Base-by-base conservation (phyloP, 2,113 vertebrate genomes). In the Microtus pennsylvanicus region DNA sequence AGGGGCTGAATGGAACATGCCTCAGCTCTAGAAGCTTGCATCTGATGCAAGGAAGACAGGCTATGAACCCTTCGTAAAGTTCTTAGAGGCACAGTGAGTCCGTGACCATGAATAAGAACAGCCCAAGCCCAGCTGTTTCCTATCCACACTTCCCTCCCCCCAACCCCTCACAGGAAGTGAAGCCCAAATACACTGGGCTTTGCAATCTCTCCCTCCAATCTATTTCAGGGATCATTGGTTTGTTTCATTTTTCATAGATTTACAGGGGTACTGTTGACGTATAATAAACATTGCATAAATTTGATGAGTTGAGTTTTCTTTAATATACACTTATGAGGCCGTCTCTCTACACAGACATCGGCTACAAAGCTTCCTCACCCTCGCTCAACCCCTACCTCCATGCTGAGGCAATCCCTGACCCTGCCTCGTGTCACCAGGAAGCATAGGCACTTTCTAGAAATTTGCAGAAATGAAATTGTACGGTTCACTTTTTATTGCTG, bases 291-390 rank as follows among this genome's bases (percentile, higher is more conserved):
- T 91, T 13, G 19, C n/a, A 70, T 74, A 30, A 82, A 78, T 28
- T 16, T 55, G 67, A 47, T 76, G 89, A 78, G 55, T 75, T 95
- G 58, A 21, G 19, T 90, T 91, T 50, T 80, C 67, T 96, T 87
- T 70, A 42, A 89, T 50, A 30, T 30, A 67, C 5, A n/a, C 19
- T 50, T 58, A 1, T 91, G 85, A 96, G 72, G 70, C 67, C n/a
- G 61, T 86, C 85, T 24, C 63, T 13, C 26, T 7, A n/a, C 58
- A 75, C 2, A 63, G 45, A 74, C 47, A 33, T 89, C 38, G 74
- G 28, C 33, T 70, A 63, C 83, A 13, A 90, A 45, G 13, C 45
- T 76, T 92, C 67, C 22, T 50, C 1, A 10, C 63, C 38, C 3
- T 61, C n/a, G 28, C 30, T 47, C 35, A 78, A 35, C 9, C 14